A percentile compares a stretch with the other conserved stretches of the same genome.
phyloP scores from a whole-genome alignment of 2,888 invertebrate species.

The Eremobia ochroleuca region DNA sequence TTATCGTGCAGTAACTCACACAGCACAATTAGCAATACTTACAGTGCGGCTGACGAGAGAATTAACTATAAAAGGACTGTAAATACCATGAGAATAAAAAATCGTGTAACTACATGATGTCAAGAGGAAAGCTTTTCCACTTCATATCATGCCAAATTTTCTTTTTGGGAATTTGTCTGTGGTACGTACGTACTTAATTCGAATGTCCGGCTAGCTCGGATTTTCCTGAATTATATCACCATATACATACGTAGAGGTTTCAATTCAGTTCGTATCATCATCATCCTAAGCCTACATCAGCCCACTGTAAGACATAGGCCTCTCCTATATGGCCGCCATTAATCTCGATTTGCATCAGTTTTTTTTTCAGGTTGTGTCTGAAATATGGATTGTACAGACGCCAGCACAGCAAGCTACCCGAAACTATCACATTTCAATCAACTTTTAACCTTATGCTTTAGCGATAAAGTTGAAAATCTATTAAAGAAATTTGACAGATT shows the following conservation, averaged over 20 bases:
- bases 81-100: slow-evolving; percentile 3
- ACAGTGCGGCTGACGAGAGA: no score
- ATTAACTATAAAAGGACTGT: not conserved
- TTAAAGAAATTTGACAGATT: no score
- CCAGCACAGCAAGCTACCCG: no score
- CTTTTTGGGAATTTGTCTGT: not conserved
- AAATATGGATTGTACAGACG: not conserved
- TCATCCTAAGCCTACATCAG: not conserved
- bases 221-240: not conserved
- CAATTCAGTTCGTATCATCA: not conserved
- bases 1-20: not conserved
- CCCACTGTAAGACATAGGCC: not conserved
- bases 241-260: not conserved
- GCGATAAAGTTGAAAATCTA: no score
- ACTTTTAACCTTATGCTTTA: no score
- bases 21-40: no score
- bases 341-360: not conserved
- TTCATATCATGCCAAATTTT: not conserved
- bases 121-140: not conserved
- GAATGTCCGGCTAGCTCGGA: not conserved
- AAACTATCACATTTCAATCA: no score
- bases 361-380: not conserved
- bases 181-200: no score
- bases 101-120: no score
- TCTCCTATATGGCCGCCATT: not conserved